Percentiles rank a stretch among this genome's conserved stretches.
Conservation (phyloP, 2,113 vertebrate genomes). For the Melanerpes formicivorus region DNA sequence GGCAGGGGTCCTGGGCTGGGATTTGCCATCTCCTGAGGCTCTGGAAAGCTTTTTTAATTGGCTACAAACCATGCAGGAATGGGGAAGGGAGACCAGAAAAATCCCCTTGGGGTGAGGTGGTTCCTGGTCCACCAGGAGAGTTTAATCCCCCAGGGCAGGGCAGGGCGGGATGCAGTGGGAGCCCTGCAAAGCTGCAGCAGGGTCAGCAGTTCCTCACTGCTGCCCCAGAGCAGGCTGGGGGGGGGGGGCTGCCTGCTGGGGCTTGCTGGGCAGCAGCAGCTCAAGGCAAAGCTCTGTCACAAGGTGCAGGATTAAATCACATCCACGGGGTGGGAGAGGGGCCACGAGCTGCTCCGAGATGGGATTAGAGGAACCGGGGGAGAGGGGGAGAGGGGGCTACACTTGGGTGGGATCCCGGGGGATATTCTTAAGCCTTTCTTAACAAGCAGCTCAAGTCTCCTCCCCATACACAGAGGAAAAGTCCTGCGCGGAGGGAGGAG, state of each 20-base stretch:
- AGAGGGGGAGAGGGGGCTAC: neutral
- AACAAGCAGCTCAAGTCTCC: neutral
- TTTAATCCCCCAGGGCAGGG: rapidly evolving
- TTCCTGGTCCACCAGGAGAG: rapidly evolving
- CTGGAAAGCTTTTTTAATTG: rapidly evolving
- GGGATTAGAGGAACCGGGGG: neutral
- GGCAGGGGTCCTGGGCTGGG: rapidly evolving
- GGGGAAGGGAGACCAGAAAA: neutral
- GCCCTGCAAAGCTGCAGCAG: neutral
- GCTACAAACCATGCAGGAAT: neutral
- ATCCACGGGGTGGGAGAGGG: neutral
- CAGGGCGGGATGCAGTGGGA: rapidly evolving
- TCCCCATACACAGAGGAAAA: rapidly evolving
- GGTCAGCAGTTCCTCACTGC: rapidly evolving
- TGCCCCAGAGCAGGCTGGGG: neutral
- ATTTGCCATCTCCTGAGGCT: rapidly evolving
- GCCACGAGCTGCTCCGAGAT: rapidly evolving
- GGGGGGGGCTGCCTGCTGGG: too few species aligned
- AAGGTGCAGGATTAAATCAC: neutral
- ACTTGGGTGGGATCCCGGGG: rapidly evolving
- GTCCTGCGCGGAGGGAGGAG: neutral
- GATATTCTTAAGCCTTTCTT: neutral
- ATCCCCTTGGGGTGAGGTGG: neutral
- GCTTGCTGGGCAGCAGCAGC: neutral
- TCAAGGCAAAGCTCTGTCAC: conserved; percentile 36